Conservation (phyloP, 2,113 vertebrate genomes). For the Centropristis striata region DNA sequence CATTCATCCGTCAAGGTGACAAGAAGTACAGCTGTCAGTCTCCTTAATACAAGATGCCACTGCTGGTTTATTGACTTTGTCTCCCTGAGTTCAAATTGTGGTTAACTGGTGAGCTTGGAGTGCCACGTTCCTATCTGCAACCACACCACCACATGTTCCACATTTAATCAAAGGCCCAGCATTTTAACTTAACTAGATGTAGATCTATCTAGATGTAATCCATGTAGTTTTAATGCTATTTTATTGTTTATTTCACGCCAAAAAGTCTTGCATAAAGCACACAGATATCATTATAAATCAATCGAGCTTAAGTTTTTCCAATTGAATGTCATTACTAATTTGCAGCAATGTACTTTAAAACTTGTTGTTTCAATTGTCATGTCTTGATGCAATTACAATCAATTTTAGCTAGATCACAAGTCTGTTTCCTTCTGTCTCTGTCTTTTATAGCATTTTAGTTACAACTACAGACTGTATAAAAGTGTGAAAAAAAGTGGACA, state of each 20-base stretch:
- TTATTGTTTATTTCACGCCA: neutral
- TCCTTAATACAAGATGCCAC: conserved; percentile 45
- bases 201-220: too few species aligned
- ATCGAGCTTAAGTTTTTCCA: neutral
- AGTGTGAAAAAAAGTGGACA: too few species aligned
- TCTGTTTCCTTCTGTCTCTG: neutral
- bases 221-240: neutral
- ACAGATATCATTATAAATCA: neutral
- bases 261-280: neutral
- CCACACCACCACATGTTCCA: neutral
- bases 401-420: too few species aligned
- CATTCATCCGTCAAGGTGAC: conserved; percentile 80
- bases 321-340: neutral
- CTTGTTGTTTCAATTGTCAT: neutral
- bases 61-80: conserved; percentile 60
- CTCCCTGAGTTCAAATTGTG: conserved; percentile 58
- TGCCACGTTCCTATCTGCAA: neutral
- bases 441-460: neutral
- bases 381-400: neutral
- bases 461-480: neutral
- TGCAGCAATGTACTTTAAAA: neutral
- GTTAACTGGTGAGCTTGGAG: conserved; percentile 51
- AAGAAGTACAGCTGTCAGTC: conserved; percentile 68
- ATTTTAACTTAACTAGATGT: too few species aligned
- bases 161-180: neutral